Evolutionary conservation across 2,888 invertebrate genomes (phyloP).

Genomic region (Diogma glabrata): DNA sequence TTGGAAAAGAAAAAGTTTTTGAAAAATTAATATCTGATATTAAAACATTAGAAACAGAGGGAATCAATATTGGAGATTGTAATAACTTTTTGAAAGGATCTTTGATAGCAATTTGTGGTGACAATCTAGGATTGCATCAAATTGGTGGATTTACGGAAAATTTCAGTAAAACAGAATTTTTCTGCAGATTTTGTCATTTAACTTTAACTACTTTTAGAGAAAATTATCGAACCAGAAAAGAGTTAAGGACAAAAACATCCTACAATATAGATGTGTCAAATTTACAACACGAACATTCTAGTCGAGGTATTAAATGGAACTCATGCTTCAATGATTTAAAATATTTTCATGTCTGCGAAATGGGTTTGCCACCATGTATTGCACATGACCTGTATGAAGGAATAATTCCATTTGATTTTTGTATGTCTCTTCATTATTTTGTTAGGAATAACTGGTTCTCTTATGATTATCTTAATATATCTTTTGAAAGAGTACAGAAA

Average conservation of each 20-base stretch:
- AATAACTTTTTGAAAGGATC: background rate
- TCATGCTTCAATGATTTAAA: constrained; percentile 22
- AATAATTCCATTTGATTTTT: background rate
- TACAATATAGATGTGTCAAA: background rate
- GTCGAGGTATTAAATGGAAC: constrained; percentile 21
- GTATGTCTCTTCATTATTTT: background rate
- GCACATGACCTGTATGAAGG: constrained; percentile 22
- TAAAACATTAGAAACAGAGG: background rate
- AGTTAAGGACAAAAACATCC: background rate
- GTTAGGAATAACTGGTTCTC: background rate
- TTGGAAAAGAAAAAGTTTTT: background rate
- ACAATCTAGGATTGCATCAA: background rate
- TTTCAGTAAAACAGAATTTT: background rate
- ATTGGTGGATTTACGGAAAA: background rate
- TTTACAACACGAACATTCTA: background rate
- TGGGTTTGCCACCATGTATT: constrained; percentile 24
- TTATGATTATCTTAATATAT: background rate
- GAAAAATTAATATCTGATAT: background rate
- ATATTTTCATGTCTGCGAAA: constrained; percentile 22
- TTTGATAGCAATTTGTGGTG: background rate
- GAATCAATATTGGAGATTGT: background rate
- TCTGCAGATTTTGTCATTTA: background rate
- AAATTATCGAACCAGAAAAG: background rate
- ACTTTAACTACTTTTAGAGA: background rate
- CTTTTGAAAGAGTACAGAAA: constrained; percentile 1